Evolutionary conservation across 2,797 vertebrate species (phyloP).

Genomic region (Propithecus deckenii): DNA sequence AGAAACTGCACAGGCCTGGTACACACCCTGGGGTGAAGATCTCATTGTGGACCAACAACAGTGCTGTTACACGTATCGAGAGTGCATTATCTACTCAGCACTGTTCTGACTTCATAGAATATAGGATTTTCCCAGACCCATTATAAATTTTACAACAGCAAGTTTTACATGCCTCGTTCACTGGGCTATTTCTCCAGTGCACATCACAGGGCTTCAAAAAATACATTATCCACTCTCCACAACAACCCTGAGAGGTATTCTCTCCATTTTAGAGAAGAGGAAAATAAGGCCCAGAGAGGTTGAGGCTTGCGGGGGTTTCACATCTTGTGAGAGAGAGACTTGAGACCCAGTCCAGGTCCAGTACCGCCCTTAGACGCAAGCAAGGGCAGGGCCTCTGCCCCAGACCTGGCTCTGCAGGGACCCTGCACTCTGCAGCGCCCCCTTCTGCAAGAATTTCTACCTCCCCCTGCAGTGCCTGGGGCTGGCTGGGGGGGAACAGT

Average conservation of each 20-base stretch:
- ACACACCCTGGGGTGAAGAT: background rate
- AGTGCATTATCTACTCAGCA: background rate
- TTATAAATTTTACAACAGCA: background rate
- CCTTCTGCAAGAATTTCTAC: background rate
- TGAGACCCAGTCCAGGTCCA: background rate
- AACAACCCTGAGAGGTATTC: background rate
- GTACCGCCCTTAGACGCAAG: accelerated
- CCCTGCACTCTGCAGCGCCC: background rate
- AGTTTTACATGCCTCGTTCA: background rate
- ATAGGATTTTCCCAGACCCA: background rate
- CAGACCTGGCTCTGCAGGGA: background rate
- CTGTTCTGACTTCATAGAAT: background rate
- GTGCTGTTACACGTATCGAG: background rate
- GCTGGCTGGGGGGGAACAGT: no score
- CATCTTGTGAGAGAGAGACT: background rate
- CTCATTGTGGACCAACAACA: background rate
- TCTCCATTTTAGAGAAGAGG: background rate
- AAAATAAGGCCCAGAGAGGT: background rate
- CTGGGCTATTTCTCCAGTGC: background rate
- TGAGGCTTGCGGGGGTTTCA: background rate
- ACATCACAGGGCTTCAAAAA: background rate
- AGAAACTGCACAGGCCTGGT: background rate
- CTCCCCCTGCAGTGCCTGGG: background rate
- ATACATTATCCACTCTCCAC: background rate
- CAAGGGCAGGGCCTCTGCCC: background rate